phyloP scores from a whole-genome alignment of 1,140 invertebrate genomes.

The Microplitis mediator region DNA sequence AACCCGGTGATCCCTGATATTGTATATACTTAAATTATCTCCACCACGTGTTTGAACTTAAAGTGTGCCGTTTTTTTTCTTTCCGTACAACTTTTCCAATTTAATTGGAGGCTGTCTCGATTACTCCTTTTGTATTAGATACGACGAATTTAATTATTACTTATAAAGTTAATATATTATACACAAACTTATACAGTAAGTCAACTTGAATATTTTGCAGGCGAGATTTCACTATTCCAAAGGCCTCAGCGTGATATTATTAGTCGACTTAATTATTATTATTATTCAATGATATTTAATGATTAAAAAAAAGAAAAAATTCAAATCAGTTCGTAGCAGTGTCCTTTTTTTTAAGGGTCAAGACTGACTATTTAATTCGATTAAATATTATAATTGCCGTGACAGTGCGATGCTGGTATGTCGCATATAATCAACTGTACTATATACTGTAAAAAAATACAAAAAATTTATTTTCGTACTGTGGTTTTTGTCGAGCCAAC shows the following conservation, averaged over 20 bases:
- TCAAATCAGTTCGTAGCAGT: conserved; percentile 16
- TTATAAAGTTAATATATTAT: too few species aligned
- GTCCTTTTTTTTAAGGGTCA: conserved; percentile 25
- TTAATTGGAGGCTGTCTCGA: neutral
- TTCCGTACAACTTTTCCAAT: neutral
- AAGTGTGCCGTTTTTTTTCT: neutral
- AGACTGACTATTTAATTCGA: conserved; percentile 36
- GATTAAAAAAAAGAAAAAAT: neutral
- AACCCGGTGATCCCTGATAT: conserved; percentile 28
- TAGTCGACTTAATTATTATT: neutral
- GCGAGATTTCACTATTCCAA: neutral
- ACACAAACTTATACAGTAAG: too few species aligned
- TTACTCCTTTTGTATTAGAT: neutral
- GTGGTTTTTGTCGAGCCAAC: neutral
- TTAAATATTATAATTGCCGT: conserved; percentile 15
- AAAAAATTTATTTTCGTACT: conserved; percentile 33
- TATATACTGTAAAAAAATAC: conserved; percentile 33
- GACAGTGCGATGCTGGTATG: conserved; percentile 33
- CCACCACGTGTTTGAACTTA: conserved; percentile 2
- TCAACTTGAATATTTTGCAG: too few species aligned
- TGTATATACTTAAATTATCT: conserved; percentile 15
- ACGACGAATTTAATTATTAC: neutral
- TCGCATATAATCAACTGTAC: conserved; percentile 31
- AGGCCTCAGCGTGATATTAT: neutral
- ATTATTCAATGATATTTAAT: neutral